These are phyloP conservation scores for Petrocephalus schoutedeni DNA, from an alignment of 2,797 vertebrate genomes.

Conservation along the genomic window DNA sequence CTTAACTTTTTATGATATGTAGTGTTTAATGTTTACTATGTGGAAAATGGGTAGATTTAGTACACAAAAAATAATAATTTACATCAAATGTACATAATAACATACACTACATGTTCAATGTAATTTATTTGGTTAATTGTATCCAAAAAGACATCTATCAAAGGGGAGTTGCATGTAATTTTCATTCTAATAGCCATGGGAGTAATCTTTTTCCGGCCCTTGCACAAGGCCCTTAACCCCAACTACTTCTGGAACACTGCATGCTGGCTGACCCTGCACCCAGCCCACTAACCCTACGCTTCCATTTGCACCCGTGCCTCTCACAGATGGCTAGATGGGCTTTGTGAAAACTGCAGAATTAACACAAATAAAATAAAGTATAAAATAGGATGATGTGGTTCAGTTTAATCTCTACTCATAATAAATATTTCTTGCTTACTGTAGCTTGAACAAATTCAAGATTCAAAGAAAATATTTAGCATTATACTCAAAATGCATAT, in stretches of 20 bases:
- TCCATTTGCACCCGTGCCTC: background rate
- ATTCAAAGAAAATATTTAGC: background rate
- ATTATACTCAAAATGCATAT: background rate
- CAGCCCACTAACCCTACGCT: background rate
- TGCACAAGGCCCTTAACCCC: background rate
- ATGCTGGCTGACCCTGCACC: too few relatives aligned
- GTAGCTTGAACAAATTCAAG: background rate
- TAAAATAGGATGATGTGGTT: background rate
- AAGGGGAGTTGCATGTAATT: background rate
- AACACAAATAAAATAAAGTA: background rate
- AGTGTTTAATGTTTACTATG: background rate
- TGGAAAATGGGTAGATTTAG: background rate
- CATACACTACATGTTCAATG: background rate
- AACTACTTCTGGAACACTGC: too few relatives aligned
- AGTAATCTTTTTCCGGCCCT: background rate
- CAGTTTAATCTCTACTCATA: background rate
- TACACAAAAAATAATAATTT: background rate
- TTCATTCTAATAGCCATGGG: background rate
- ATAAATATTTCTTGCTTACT: background rate
- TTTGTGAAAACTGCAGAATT: too few relatives aligned
- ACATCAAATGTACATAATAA: background rate
- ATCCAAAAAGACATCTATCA: background rate
- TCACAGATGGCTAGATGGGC: background rate
- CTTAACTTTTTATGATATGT: background rate
- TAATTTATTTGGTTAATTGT: background rate